phyloP scores from a whole-genome alignment of 2,888 invertebrate species.

The Eristalis intricaria region DNA sequence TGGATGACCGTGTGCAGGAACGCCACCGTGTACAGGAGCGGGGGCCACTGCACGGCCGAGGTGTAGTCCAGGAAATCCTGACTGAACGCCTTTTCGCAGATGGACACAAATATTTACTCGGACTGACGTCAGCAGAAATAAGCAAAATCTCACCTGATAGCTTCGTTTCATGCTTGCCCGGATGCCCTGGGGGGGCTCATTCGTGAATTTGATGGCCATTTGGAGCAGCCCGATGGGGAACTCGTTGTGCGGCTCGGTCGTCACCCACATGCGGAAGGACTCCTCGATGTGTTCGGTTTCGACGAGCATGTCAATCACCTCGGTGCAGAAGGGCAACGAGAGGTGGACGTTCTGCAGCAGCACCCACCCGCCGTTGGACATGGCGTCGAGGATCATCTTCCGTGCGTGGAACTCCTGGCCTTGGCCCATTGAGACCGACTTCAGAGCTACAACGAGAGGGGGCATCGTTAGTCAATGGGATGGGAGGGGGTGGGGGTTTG shows the following conservation, averaged over 20 bases:
- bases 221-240: slow-evolving; percentile 94
- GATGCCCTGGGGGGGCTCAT: slow-evolving; percentile 98
- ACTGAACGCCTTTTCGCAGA: slow-evolving; percentile 77
- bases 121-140: background rate
- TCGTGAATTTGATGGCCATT: slow-evolving; percentile 98
- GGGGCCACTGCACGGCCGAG: slow-evolving; percentile 95
- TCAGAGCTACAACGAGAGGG: slow-evolving; percentile 83
- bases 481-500: background rate
- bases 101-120: slow-evolving; percentile 14
- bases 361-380: slow-evolving; percentile 94
- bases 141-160: slow-evolving; percentile 84
- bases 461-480: background rate
- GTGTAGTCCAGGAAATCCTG: slow-evolving; percentile 97
- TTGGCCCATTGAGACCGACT: slow-evolving; percentile 98
- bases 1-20: slow-evolving; percentile 97
- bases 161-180: slow-evolving; percentile 96
- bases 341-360: slow-evolving; percentile 97
- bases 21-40: slow-evolving; percentile 94
- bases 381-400: slow-evolving; percentile 90
- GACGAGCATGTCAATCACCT: slow-evolving; percentile 93
- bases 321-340: slow-evolving; percentile 96
- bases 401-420: slow-evolving; percentile 95
- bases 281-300: slow-evolving; percentile 92
- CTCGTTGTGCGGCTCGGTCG: slow-evolving; percentile 95
- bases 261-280: slow-evolving; percentile 94